Base-by-base conservation (phyloP, 2,888 invertebrate genomes). In the Spodoptera littoralis region DNA sequence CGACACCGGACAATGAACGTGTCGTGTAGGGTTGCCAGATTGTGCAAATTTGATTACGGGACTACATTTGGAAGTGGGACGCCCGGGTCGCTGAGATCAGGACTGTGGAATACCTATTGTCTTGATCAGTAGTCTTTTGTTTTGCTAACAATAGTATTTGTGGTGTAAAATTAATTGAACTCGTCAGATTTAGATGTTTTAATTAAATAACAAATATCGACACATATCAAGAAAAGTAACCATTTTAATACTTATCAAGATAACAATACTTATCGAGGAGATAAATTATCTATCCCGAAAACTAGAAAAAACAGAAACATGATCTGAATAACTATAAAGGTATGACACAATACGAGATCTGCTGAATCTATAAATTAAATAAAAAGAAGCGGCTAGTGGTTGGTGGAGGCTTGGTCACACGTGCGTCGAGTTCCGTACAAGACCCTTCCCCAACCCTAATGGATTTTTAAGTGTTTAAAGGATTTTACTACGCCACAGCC, bases 21-120 rank as follows among this genome's bases (percentile, higher is more conserved):
- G 77, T 73, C 68, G 60, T 52, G 54, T 52, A 54, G 51, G 68
- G 70, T 65, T 70, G 70, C 67, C 62, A 76, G 79, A 69, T 79
- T 70, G 79, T 78, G 67, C 65, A 79, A 77, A 79, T 79, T 79
- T 79, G 76, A 79, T 79, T 77, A 70, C 50, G 54, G 61, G 27
- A 53, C 68, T 63, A 73, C 64, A 68, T 63, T 72, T 79, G 55
- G 41, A 78, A 74, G 60, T 79, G 66, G 74, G 69, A 63, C 74
- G 58, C 65, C 50, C 50, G 51, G 67, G 65, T 70, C 47, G 42
- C 18, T 50, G 22, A 45, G 44, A 47, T 65, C 52, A 60, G 54
- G 53, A 64, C 48, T 65, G 54, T 54, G 41, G 61, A n/a, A 42
- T 18, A 36, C 22, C 47, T 66, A 54, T 59, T 73, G 64, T 67